Evolutionary conservation across 1,140 invertebrate genomes (phyloP).

Genomic region (Cotesia typhae): DNA sequence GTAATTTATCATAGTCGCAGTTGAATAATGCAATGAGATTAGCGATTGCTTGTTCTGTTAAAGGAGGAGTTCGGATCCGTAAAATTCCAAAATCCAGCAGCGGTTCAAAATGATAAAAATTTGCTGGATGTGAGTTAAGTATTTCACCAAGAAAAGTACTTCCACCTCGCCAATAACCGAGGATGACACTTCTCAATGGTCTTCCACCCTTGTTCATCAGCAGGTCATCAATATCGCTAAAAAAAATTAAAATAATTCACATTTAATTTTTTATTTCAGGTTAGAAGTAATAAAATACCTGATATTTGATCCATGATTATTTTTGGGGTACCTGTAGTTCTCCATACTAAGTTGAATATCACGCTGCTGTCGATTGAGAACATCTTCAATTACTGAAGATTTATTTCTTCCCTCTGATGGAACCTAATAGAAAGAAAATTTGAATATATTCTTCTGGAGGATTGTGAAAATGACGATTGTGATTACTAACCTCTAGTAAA

Average conservation of each 20-base stretch:
- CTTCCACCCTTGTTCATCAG: slow-evolving; percentile 73
- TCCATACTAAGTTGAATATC: slow-evolving; percentile 69
- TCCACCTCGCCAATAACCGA: slow-evolving; percentile 87
- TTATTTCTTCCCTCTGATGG: slow-evolving; percentile 42
- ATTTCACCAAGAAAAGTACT: slow-evolving; percentile 89
- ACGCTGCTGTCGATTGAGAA: slow-evolving; percentile 68
- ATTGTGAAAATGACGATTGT: neutral
- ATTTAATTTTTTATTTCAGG: neutral
- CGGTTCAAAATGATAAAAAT: slow-evolving; percentile 90
- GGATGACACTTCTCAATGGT: slow-evolving; percentile 78
- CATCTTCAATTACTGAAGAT: slow-evolving; percentile 65
- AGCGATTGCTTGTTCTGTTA: slow-evolving; percentile 71
- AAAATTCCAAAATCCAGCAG: slow-evolving; percentile 82
- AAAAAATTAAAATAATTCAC: neutral
- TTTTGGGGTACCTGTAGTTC: slow-evolving; percentile 70
- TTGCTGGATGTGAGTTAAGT: slow-evolving; percentile 82
- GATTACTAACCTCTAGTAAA: too few species aligned
- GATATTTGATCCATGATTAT: slow-evolving; percentile 65
- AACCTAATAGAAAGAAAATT: slow-evolving; percentile 29
- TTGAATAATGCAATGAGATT: slow-evolving; percentile 77
- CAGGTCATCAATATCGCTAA: slow-evolving; percentile 71
- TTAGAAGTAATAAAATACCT: slow-evolving; percentile 49
- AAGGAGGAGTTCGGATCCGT: slow-evolving; percentile 76
- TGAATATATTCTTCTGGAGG: neutral
- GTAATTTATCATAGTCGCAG: slow-evolving; percentile 78